These are phyloP conservation scores for Nesoenas mayeri DNA, from an alignment of 2,113 vertebrate species.

Conservation along the genomic window DNA sequence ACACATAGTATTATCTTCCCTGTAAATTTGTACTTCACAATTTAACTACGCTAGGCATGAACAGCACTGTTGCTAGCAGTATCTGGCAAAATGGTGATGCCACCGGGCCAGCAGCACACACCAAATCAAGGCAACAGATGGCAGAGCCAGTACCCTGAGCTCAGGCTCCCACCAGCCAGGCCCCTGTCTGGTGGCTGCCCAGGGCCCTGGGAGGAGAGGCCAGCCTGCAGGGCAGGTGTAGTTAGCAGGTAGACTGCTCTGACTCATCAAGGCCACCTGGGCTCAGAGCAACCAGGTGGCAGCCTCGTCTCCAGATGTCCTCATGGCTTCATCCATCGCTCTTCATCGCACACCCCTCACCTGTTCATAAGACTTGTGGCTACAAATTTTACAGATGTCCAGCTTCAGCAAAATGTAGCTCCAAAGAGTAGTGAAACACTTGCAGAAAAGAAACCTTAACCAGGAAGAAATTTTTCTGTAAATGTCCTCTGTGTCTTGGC, in stretches of 20 bases:
- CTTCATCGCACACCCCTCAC: rapidly evolving
- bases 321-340: rapidly evolving
- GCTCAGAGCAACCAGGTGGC: neutral
- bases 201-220: neutral
- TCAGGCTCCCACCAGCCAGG: neutral
- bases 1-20: neutral
- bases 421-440: neutral
- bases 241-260: neutral
- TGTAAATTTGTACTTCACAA: neutral
- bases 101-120: neutral
- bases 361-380: rapidly evolving
- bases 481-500: neutral
- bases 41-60: neutral
- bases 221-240: neutral
- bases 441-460: neutral
- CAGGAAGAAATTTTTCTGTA: neutral
- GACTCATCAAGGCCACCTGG: neutral
- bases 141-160: neutral
- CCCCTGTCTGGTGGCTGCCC: rapidly evolving
- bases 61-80: rapidly evolving
- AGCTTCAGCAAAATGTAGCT: neutral
- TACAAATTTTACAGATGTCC: neutral
- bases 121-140: neutral
- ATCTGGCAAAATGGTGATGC: neutral
- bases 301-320: neutral